Evolutionary conservation across 2,113 vertebrate species (phyloP), one percentile per base, ranked within the genome.

Genomic region (Spermophilus dauricus): DNA sequence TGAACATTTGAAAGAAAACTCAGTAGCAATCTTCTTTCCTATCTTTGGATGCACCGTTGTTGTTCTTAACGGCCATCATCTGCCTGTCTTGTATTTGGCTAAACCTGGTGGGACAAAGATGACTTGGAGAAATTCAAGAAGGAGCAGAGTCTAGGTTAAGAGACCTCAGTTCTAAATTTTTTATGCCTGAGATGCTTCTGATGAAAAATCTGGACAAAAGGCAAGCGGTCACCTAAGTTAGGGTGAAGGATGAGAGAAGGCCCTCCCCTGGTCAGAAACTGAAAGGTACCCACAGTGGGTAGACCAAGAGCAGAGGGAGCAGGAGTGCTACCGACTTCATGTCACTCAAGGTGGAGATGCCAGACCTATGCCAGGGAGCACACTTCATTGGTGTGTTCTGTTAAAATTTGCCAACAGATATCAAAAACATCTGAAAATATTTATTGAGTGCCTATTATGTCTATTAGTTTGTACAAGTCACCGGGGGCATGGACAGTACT

Each of bases 41-140:
- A 2, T 45, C 7, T 39, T 26, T 16, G 37, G 17, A 4, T 5
- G 28, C 3, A n/a, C 65, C 39, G 0, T 13, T 5, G 0, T 13
- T 5, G 34, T 37, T 4, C n/a, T 28, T 30, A 39, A 32, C 26
- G 16, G 42, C 0, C 65, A 24, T 48, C 1, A 0, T 37, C 86
- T 39, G 1, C 37, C 63, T 85, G 0, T 26, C 30, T 51, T 61
- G 17, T 3, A 10, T 89, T 34, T 75, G 70, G 45, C 56, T 39
- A 28, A 53, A 24, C 45, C 53, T 24, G 18, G 4, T 89, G 45
- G 42, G 63, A 78, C 67, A 67, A 85, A 56, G 37, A 34, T 73
- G 72, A 28, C 5, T 12, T 76, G 42, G 82, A 72, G 70, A 88
- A 51, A 86, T 76, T 65, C 34, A 90, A 39, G 39, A 56, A 30